Conservation (phyloP, 2,797 vertebrate genomes). For the Setipinna tenuifilis region DNA sequence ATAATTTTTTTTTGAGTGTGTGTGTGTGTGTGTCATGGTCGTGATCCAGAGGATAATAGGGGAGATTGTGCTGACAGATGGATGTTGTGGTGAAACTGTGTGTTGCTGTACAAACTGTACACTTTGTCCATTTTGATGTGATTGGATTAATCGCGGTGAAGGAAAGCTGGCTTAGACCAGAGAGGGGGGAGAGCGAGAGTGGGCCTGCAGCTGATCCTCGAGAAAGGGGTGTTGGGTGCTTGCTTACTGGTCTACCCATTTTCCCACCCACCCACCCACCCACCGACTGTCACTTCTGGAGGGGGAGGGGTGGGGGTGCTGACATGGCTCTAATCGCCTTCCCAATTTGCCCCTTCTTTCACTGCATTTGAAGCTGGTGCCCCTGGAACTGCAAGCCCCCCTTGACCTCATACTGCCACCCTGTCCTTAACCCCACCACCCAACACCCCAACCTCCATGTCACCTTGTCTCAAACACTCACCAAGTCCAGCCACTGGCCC, state of each 20-base stretch:
- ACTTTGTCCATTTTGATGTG: conserved; percentile 66
- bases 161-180: conserved; percentile 9
- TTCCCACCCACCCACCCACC: not conserved
- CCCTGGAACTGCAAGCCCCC: not conserved
- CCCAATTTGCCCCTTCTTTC: conserved; percentile 38
- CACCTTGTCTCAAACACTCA: conserved; percentile 21
- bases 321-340: conserved; percentile 71
- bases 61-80: conserved; percentile 71
- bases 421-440: not conserved
- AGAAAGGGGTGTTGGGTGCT: not conserved
- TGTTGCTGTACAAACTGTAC: conserved; percentile 62
- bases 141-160: conserved; percentile 40
- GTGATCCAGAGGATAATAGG: conserved; percentile 65
- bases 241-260: not conserved
- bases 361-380: not conserved
- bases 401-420: not conserved
- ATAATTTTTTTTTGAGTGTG: conserved; percentile 32
- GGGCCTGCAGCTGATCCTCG: not conserved
- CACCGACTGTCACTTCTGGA: not conserved
- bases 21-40: conserved; percentile 59
- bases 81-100: conserved; percentile 71
- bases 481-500: not conserved
- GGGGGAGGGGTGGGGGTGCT: conserved; percentile 52
- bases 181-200: not conserved
- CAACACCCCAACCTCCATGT: not conserved